Evolutionary conservation across 1,140 invertebrate genomes (phyloP).

Genomic region (Listronotus oregonensis): DNA sequence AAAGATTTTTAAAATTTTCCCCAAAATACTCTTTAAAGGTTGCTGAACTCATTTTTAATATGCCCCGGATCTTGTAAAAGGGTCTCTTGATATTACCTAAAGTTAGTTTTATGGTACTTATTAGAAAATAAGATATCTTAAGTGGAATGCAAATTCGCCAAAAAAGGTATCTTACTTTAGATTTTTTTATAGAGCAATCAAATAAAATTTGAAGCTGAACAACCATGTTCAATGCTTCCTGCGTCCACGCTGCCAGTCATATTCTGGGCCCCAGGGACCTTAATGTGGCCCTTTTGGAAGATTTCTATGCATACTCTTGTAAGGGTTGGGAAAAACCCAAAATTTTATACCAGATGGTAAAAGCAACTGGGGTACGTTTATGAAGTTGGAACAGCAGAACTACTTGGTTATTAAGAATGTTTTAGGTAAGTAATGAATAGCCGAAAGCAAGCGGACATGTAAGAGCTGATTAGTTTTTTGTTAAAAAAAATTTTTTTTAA

Average conservation of each 20-base stretch:
- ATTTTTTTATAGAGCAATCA: constrained; percentile 50
- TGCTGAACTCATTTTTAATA: not conserved
- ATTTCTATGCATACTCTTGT: constrained; percentile 95
- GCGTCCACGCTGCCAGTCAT: constrained; percentile 83
- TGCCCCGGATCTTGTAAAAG: too few species aligned
- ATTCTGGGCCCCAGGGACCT: constrained; percentile 84
- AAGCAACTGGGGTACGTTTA: constrained; percentile 94
- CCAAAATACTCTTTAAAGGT: not conserved
- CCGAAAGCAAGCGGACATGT: too few species aligned
- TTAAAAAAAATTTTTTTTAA: too few species aligned
- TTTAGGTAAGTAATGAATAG: constrained; percentile 74
- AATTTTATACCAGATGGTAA: constrained; percentile 90
- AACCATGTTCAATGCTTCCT: constrained; percentile 79
- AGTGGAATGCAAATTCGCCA: too few species aligned
- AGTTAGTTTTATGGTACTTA: not conserved
- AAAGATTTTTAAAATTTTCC: too few species aligned
- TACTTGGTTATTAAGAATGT: constrained; percentile 90
- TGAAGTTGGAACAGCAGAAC: constrained; percentile 90
- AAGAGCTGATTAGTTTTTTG: too few species aligned
- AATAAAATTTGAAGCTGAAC: constrained; percentile 45
- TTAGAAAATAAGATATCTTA: not conserved
- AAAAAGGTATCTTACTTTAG: too few species aligned
- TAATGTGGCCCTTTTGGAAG: constrained; percentile 83
- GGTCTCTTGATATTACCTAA: not conserved
- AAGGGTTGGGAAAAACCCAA: constrained; percentile 94